phyloP scores from a whole-genome alignment of 1,140 invertebrate genomes.

The Bathynomus jamesi region DNA sequence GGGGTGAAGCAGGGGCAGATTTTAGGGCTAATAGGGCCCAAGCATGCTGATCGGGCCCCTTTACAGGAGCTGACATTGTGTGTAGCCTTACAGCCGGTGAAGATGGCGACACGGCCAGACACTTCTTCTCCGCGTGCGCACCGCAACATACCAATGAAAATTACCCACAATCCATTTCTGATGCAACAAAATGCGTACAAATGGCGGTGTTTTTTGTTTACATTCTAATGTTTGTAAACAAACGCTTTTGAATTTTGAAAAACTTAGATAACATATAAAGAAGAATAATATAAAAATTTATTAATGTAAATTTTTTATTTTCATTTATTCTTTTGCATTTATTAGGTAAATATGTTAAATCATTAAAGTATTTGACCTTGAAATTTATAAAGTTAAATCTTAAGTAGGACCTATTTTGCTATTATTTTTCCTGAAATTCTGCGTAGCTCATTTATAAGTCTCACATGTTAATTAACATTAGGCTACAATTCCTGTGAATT shows the following conservation, averaged over 20 bases:
- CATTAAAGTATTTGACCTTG: too few species aligned
- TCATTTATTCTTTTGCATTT: neutral
- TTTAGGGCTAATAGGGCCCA: conserved; percentile 38
- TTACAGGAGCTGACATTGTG: conserved; percentile 37
- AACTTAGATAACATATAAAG: neutral
- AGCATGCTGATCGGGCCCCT: conserved; percentile 37
- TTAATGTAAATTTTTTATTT: neutral
- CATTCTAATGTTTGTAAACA: conserved; percentile 35
- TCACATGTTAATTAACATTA: too few species aligned
- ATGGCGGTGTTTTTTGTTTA: conserved; percentile 19
- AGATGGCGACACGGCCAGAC: conserved; percentile 31
- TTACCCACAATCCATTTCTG: conserved; percentile 22
- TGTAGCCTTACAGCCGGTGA: conserved; percentile 30
- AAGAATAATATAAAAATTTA: neutral
- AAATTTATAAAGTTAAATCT: neutral
- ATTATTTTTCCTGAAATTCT: neutral
- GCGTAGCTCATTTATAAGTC: too few species aligned
- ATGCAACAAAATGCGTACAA: conserved; percentile 17
- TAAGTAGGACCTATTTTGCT: neutral
- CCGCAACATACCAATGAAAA: conserved; percentile 18
- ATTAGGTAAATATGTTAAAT: neutral
- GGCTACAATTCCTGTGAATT: too few species aligned
- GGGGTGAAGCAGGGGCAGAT: conserved; percentile 31
- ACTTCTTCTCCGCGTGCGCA: conserved; percentile 19
- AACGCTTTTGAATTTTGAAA: conserved; percentile 10